Percentiles rank a stretch among this genome's conserved stretches.
Evolutionary conservation across 2,888 invertebrate species (phyloP).

Genomic region (Caenorhabditis virilis): DNA sequence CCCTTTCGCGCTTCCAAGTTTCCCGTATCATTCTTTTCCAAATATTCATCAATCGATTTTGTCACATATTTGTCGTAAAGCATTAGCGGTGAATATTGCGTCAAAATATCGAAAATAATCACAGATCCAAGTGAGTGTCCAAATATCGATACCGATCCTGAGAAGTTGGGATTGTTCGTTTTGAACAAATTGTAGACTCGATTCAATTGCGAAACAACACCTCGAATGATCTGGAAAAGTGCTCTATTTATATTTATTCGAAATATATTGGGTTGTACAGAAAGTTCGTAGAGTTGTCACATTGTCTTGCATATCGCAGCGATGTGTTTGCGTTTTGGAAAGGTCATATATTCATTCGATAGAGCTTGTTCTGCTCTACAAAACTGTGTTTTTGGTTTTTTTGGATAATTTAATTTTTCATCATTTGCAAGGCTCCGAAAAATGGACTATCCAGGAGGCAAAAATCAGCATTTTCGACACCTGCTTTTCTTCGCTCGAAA

Average conservation of each 20-base stretch:
- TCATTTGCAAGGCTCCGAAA: too few species aligned
- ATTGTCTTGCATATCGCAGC: too few species aligned
- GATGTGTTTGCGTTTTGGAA: too few species aligned
- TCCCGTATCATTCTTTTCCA: conserved; percentile 21
- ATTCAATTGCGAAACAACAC: conserved; percentile 75
- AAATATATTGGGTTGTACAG: too few species aligned
- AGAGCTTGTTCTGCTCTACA: too few species aligned
- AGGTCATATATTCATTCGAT: too few species aligned
- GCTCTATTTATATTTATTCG: conserved; percentile 1
- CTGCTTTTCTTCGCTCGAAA: too few species aligned
- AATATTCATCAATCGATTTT: conserved; percentile 59
- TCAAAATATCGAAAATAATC: conserved; percentile 74
- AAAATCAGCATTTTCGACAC: too few species aligned
- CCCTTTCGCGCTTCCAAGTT: conserved; percentile 16
- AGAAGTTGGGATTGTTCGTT: conserved; percentile 76
- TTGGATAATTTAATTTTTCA: too few species aligned
- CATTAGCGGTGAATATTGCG: conserved; percentile 73
- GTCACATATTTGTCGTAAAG: conserved; percentile 71
- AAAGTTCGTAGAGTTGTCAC: too few species aligned
- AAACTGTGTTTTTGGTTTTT: too few species aligned
- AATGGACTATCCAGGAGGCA: too few species aligned
- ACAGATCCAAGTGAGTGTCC: conserved; percentile 79
- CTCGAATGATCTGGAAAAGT: conserved; percentile 73
- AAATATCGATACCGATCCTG: conserved; percentile 76
- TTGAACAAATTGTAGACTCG: conserved; percentile 76